Evolutionary conservation across 2,113 vertebrate genomes (phyloP).

Genomic region (Barbus barbus): DNA sequence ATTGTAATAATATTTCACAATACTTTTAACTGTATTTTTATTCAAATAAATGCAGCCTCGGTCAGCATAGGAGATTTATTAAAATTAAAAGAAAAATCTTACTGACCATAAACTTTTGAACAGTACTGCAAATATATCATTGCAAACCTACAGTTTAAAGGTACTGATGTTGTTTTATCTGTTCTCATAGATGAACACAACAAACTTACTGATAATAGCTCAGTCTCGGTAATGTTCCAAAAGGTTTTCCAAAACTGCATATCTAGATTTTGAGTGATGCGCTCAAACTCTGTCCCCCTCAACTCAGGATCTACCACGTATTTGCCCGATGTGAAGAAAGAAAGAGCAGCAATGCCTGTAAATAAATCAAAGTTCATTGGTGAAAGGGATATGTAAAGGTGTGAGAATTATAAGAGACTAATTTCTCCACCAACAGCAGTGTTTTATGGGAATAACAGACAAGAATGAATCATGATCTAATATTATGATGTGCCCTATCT

Average conservation of each 20-base stretch:
- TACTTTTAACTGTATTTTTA: not conserved
- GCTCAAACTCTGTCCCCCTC: conserved; percentile 84
- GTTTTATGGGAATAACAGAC: not conserved
- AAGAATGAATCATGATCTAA: not conserved
- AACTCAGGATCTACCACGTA: conserved; percentile 88
- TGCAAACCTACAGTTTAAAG: not conserved
- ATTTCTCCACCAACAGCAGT: not conserved
- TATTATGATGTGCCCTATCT: not conserved
- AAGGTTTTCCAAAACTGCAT: conserved; percentile 91
- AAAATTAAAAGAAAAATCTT: not conserved
- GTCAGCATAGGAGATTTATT: not conserved
- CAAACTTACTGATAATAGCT: conserved; percentile 78
- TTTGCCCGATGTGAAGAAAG: conserved; percentile 85
- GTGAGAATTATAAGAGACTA: not conserved
- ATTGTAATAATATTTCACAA: too few relatives aligned
- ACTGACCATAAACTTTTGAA: not conserved
- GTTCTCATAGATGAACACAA: not conserved
- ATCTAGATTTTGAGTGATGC: conserved; percentile 88
- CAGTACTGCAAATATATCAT: not conserved
- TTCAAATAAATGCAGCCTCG: not conserved
- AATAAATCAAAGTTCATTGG: not conserved
- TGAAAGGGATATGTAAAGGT: not conserved
- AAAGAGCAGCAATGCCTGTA: conserved; percentile 84
- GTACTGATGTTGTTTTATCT: not conserved
- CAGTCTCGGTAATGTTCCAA: conserved; percentile 90